Evolutionary conservation across 2,888 invertebrate genomes (phyloP), one percentile per base, ranked within the genome.

Genomic region (Cosmorhoe ocellata): DNA sequence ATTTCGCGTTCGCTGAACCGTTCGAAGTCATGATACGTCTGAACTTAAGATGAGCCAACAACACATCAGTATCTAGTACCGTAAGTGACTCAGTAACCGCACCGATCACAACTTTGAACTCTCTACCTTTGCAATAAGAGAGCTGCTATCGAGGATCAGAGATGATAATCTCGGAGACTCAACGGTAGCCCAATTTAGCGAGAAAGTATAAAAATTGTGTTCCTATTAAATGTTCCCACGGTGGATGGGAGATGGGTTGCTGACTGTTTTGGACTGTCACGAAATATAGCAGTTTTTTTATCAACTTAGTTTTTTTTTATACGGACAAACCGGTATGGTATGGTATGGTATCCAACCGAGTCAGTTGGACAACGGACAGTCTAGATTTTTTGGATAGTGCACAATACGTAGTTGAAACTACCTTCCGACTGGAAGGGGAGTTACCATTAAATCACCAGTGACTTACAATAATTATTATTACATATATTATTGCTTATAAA

Each of bases 181-280:
- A 74, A 84, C 85, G 82, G 86, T 84, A 88, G 88, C 87, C 64
- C 68, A 69, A 59, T 63, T 58, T 72, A 67, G 77, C 81, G 79
- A 81, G 85, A 87, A 83, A 86, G 86, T 78, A 83, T 87, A 86
- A 87, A 86, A 86, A 78, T 74, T 64, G 67, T 75, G 79, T 74
- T 73, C 2, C 80, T 78, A 77, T 74, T 64, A 9, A 59, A 41
- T 48, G 69, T 88, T 88, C 87, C 77, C 87, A 88, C 87, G 86
- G 62, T 86, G 85, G 63, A 70, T 77, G 65, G 61, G 57, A 67
- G 66, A 69, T 52, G 48, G 28, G 51, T 60, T 56, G 61, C 58
- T 41, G 56, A 55, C 57, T 49, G 49, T 61, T 61, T 56, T 55
- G 61, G 59, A 49, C 50, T 28, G 54, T 62, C 62, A 64, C 59